Conservation (phyloP, 1,140 invertebrate species). For the Drosophila repleta region DNA sequence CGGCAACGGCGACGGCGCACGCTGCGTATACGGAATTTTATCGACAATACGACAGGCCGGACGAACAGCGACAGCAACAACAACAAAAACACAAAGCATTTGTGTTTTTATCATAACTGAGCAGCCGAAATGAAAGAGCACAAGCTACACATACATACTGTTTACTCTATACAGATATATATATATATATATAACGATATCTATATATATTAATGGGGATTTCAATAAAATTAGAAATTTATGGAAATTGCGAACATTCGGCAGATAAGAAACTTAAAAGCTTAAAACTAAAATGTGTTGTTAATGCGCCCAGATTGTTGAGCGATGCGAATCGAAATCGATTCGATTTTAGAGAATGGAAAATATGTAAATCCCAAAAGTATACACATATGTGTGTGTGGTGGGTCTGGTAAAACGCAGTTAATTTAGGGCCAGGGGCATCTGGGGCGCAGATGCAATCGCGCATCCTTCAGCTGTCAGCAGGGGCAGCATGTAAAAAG, state of each 20-base stretch:
- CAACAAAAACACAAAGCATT: conserved; percentile 18
- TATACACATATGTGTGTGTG: background rate
- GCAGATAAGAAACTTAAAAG: conserved; percentile 76
- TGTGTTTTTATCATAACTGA: conserved; percentile 25
- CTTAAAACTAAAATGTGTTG: conserved; percentile 80
- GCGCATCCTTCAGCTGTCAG: conserved; percentile 50
- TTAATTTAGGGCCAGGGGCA: background rate
- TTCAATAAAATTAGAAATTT: conserved; percentile 82
- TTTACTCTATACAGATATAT: conserved; percentile 9
- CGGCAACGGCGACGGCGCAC: conserved; percentile 30
- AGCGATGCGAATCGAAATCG: conserved; percentile 37
- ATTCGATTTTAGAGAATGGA: conserved; percentile 28
- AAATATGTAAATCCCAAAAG: conserved; percentile 19
- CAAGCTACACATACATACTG: conserved; percentile 23
- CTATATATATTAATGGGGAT: conserved; percentile 54
- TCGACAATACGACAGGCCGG: conserved; percentile 35
- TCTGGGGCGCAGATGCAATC: conserved; percentile 25
- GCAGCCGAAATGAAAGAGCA: conserved; percentile 23
- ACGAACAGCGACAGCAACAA: background rate
- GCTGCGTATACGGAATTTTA: conserved; percentile 71
- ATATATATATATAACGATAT: conserved; percentile 8
- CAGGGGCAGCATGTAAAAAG: conserved; percentile 48
- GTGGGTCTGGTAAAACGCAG: background rate
- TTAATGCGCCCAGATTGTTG: conserved; percentile 65
- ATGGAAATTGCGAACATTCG: conserved; percentile 70